Base-by-base conservation (phyloP, 2,797 vertebrate genomes). In the Rhynchonycteris naso region DNA sequence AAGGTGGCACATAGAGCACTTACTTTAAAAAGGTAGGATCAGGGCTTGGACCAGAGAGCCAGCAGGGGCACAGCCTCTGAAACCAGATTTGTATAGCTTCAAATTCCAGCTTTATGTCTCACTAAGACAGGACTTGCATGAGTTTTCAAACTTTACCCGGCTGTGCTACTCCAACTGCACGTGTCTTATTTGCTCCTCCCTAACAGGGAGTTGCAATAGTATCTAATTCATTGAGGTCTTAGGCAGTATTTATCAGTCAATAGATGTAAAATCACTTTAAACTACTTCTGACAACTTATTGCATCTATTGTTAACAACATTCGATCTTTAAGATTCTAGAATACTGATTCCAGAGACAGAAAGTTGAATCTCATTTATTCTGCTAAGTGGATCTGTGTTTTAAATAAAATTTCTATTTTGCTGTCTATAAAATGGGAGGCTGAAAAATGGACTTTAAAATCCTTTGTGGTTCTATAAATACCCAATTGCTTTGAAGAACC, bases 381-480 rank as follows among this genome's bases (percentile, higher is more conserved):
- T 72, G n/a, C 4, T 66, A 65, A 65, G 22, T 84, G 47, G 21
- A 69, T 71, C 24, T 75, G 4, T 81, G 1, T 71, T 88, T 82
- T 83, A 50, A 35, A 76, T 90, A 92, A 14, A 69, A 84, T 90
- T 91, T 96, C 43, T 80, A 30, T 54, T 94, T 88, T 14, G 59
- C 22, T 47, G 1, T 79, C 65, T 92, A 8, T 82, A 94, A 94
- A 90, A 56, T 52, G 47, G 47, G 28, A 86, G 30, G 26, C 22
- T 90, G 30, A 91, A 92, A 86, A 86, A 95, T 4, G 4, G 84
- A 76, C n/a, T 91, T n/a, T 75, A 84, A 94, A 91, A 26, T 94
- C 75, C 19, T 83, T 95, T 86, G 22, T 78, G 38, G 1, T 71
- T 94, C 47, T 28, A 35, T 68, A 61, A 88, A 79, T 7, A 61